Conservation (phyloP, 2,113 vertebrate genomes). For the Melanocharis versteri region DNA sequence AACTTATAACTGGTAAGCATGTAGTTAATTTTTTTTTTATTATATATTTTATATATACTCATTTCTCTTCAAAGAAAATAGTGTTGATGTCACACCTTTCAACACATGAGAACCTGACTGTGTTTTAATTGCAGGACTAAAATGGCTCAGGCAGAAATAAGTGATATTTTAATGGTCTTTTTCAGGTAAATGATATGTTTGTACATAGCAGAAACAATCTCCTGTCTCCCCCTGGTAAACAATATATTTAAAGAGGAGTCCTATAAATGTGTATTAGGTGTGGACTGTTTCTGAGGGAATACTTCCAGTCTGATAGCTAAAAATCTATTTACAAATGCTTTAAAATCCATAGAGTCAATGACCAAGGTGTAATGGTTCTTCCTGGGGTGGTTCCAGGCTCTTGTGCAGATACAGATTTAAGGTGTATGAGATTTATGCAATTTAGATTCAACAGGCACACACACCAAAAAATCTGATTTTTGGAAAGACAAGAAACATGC, state of each 20-base stretch:
- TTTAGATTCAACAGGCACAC: not conserved
- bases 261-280: not conserved
- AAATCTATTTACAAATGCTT: not conserved
- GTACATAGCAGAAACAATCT: not conserved
- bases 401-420: not conserved
- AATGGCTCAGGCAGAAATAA: not conserved
- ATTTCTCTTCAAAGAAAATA: not conserved
- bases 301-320: not conserved
- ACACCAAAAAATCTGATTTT: not conserved
- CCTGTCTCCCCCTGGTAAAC: not conserved
- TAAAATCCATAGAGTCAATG: not conserved
- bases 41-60: not conserved
- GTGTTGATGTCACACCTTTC: not conserved
- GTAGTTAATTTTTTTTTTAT: not conserved
- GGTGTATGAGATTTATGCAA: not conserved
- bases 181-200: not conserved
- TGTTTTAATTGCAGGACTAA: not conserved
- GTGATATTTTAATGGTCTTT: not conserved
- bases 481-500: not conserved
- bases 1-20: not conserved
- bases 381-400: not conserved
- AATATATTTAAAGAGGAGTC: not conserved
- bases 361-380: not conserved
- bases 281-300: not conserved
- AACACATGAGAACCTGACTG: not conserved